Evolutionary conservation across 2,888 invertebrate genomes (phyloP).

Genomic region (Parascotia fuliginaria): DNA sequence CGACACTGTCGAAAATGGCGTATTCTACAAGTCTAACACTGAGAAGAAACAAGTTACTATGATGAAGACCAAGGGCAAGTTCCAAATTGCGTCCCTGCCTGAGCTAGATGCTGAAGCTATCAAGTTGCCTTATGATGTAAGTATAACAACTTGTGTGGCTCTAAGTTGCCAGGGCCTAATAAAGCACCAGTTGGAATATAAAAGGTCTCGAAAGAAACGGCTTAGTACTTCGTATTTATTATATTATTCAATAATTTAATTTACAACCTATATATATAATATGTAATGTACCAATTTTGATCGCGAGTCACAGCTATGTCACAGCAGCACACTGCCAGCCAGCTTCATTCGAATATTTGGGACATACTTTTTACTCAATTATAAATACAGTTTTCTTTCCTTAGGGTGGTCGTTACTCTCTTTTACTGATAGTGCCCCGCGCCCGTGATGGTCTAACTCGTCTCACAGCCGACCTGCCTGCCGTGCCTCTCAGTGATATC

Average conservation of each 20-base stretch:
- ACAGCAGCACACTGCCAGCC: too few relatives aligned
- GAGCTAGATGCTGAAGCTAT: conserved; percentile 89
- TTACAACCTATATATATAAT: too few relatives aligned
- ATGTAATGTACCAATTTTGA: too few relatives aligned
- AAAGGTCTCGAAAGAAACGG: too few relatives aligned
- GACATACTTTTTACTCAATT: too few relatives aligned
- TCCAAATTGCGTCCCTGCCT: conserved; percentile 86
- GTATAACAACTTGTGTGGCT: conserved; percentile 32
- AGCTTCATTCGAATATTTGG: too few relatives aligned
- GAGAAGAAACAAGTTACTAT: conserved; percentile 87
- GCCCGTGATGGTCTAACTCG: conserved; percentile 85
- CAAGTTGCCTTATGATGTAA: conserved; percentile 91
- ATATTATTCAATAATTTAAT: too few relatives aligned
- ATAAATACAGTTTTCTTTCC: not conserved
- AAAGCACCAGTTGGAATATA: too few relatives aligned
- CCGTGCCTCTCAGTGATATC: conserved; percentile 74
- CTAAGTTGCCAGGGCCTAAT: too few relatives aligned
- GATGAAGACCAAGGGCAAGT: conserved; percentile 88
- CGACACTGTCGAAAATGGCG: conserved; percentile 79
- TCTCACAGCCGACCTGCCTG: conserved; percentile 83
- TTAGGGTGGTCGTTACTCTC: conserved; percentile 86
- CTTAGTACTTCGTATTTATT: too few relatives aligned
- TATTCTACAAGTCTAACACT: conserved; percentile 87
- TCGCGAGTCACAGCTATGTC: too few relatives aligned
- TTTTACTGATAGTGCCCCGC: conserved; percentile 85